Conservation (phyloP, 2,113 vertebrate genomes). For the Dermatemys mawii region DNA sequence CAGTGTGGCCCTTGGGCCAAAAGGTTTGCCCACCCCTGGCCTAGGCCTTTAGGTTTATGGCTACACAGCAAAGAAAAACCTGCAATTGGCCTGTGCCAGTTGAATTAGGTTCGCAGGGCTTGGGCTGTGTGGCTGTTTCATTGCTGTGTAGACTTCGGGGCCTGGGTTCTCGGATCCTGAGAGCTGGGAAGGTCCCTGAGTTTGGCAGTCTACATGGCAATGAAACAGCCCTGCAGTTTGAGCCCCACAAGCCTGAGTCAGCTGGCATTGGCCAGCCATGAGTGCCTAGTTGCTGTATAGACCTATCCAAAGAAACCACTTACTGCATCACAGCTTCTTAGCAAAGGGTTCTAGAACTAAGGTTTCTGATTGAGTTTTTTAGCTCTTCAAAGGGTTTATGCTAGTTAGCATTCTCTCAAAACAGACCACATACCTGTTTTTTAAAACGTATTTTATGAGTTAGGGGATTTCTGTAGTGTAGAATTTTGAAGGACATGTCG, state of each 20-base stretch:
- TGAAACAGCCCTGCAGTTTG: background rate
- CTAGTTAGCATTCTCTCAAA: conserved; percentile 64
- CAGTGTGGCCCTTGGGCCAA: too few species aligned
- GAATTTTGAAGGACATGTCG: background rate
- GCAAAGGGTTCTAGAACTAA: background rate
- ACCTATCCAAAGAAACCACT: background rate
- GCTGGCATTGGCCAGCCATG: too few species aligned
- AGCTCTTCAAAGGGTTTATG: background rate
- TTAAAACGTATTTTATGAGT: conserved; percentile 28
- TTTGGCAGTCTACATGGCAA: background rate
- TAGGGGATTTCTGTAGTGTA: conserved; percentile 53
- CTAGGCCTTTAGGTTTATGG: background rate
- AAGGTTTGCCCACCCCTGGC: too few species aligned
- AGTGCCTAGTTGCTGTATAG: background rate
- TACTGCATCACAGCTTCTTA: background rate
- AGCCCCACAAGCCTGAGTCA: background rate
- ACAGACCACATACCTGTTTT: conserved; percentile 33
- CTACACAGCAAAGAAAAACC: background rate
- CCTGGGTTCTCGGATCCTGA: background rate
- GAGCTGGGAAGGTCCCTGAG: background rate
- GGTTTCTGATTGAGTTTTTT: background rate
- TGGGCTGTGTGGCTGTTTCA: background rate
- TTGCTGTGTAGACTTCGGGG: background rate
- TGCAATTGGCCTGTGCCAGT: background rate
- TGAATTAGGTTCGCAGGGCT: background rate